A percentile compares a stretch with the other conserved stretches of the same genome.
Evolutionary conservation across 2,797 vertebrate species (phyloP).

Genomic region (Gambusia yucatana): DNA sequence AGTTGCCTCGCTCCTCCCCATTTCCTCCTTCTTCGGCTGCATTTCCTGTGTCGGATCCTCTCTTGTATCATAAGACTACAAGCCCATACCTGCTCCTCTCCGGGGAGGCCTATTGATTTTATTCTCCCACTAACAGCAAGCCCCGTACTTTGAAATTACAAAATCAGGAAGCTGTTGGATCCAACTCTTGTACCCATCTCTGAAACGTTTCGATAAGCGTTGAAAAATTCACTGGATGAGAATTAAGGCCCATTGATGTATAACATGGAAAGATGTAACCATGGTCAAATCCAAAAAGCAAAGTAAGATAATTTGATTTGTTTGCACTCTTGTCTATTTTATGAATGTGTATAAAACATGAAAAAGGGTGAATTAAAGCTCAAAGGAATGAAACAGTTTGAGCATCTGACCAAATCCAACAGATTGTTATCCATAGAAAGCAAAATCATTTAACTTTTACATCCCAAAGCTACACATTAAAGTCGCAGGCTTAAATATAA

Average conservation of each 20-base stretch:
- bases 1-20: conserved; percentile 70
- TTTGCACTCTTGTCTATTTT: conserved; percentile 18
- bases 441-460: not conserved
- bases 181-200: conserved; percentile 69
- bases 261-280: conserved; percentile 31
- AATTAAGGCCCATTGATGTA: conserved; percentile 50
- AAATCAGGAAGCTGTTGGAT: conserved; percentile 80
- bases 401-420: not conserved
- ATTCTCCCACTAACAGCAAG: conserved; percentile 73
- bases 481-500: not conserved
- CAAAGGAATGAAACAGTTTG: not conserved
- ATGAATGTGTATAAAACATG: not conserved
- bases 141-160: conserved; percentile 75
- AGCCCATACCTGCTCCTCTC: conserved; percentile 70
- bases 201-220: conserved; percentile 62
- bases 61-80: conserved; percentile 68
- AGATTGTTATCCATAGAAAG: not conserved
- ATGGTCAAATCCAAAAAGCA: conserved; percentile 41
- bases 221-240: conserved; percentile 65
- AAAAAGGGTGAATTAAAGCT: not conserved
- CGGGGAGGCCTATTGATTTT: conserved; percentile 76
- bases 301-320: conserved; percentile 43
- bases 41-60: conserved; percentile 72
- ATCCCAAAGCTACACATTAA: not conserved
- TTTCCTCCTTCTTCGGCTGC: conserved; percentile 62